Evolutionary conservation across 2,888 invertebrate genomes (phyloP).

Genomic region (Mystacides longicornis): DNA sequence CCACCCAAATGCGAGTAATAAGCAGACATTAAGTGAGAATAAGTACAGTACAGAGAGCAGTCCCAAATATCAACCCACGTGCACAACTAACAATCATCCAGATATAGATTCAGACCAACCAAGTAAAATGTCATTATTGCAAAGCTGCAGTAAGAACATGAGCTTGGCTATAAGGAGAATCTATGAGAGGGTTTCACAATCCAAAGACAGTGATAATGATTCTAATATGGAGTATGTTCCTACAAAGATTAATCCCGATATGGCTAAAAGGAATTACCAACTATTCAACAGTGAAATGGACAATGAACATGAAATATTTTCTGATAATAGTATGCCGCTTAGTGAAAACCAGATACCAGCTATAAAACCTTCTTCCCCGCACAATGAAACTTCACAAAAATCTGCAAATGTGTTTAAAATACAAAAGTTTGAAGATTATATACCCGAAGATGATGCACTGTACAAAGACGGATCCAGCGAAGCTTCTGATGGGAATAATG

Average conservation of each 20-base stretch:
- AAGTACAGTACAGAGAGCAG: neutral
- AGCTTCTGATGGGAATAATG: no score
- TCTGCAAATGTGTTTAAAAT: conserved; percentile 24
- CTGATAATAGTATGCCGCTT: neutral
- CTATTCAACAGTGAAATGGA: conserved; percentile 33
- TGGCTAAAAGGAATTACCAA: conserved; percentile 43
- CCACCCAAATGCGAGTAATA: no score
- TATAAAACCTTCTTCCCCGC: neutral
- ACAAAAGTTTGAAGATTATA: conserved; percentile 34
- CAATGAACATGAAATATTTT: conserved; percentile 31
- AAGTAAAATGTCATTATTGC: neutral
- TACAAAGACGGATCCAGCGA: conserved; percentile 33
- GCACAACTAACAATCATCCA: neutral
- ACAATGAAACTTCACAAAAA: neutral
- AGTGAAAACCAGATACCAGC: neutral
- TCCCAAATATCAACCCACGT: conserved; percentile 2
- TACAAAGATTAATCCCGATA: conserved; percentile 37
- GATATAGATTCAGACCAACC: conserved; percentile 8
- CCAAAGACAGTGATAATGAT: conserved; percentile 6
- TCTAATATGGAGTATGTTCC: conserved; percentile 42
- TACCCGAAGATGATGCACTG: conserved; percentile 45
- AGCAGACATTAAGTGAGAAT: no score
- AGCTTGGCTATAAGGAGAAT: conserved; percentile 21
- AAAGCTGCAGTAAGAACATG: conserved; percentile 13
- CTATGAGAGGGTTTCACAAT: conserved; percentile 19